Evolutionary conservation across 1,140 invertebrate genomes (phyloP).

Genomic region (Drosophila obscura): DNA sequence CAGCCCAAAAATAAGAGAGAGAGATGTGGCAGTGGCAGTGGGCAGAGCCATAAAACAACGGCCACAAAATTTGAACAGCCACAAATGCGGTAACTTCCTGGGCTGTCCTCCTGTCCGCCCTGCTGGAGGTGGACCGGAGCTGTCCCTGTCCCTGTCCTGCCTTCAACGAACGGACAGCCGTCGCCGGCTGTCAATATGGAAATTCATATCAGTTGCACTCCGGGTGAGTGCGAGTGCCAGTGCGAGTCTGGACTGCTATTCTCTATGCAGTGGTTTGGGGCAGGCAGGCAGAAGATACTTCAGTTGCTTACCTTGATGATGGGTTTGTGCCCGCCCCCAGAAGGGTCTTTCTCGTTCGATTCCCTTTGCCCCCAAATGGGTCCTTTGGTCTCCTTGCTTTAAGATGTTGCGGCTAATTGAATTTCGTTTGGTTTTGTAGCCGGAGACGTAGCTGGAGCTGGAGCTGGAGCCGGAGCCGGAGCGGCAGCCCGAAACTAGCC

Average conservation of each 20-base stretch:
- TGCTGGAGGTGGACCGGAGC: no score
- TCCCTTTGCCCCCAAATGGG: not conserved
- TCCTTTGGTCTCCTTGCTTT: constrained; percentile 23
- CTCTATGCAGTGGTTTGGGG: not conserved
- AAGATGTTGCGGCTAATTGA: constrained; percentile 68
- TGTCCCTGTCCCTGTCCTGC: not conserved
- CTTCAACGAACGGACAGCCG: constrained; percentile 50
- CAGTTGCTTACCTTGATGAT: constrained; percentile 20
- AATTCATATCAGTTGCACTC: constrained; percentile 76
- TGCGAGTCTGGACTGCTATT: not conserved
- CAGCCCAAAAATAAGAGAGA: constrained; percentile 17
- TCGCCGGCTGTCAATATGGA: constrained; percentile 81
- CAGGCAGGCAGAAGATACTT: not conserved
- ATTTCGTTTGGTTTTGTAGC: constrained; percentile 37
- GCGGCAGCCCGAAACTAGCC: constrained; percentile 55
- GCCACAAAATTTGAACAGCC: constrained; percentile 71
- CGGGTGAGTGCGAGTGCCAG: not conserved
- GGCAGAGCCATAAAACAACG: constrained; percentile 69
- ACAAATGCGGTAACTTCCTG: constrained; percentile 49
- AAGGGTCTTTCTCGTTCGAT: no score
- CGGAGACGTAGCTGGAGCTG: constrained; percentile 53
- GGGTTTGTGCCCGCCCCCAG: not conserved
- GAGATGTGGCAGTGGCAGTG: constrained; percentile 16
- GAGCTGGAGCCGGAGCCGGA: constrained; percentile 51
- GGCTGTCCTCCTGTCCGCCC: not conserved